Evolutionary conservation across 1,140 invertebrate species (phyloP), one percentile per base, ranked within the genome.

Genomic region (Nymphalis io): DNA sequence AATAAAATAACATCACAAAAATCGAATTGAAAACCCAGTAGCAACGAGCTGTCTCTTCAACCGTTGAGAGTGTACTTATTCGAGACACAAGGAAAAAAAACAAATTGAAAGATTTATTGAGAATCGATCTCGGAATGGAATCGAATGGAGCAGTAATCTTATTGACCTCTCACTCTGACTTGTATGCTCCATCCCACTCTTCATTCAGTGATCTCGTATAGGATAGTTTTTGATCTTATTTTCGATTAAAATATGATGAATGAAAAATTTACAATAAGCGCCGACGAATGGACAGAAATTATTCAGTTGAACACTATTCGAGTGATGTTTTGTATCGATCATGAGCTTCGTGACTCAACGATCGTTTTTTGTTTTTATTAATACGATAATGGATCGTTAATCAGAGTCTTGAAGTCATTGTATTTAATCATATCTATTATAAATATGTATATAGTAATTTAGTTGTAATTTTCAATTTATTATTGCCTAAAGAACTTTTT

Each of bases 221-320:
- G 18, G 48, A 53, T 53, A 68, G 70, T 68, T 76, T 79, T 79
- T 79, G 79, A 84, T 87, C 82, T 84, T 82, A 85, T 87, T 82
- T 83, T 78, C 75, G 80, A 84, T 86, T 83, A 82, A 79, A 81
- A 74, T 86, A 85, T 86, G 82, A 85, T 85, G 81, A 88, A 88
- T 88, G 81, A 80, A 82, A 80, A 73, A 76, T 76, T 78, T 70
- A 82, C 75, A 76, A 81, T 38, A 70, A 68, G 63, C 67, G 62
- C 67, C 67, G 76, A 79, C 58, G 51, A 69, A 77, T 66, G 8
- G 72, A 76, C 63, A 65, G 55, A 59, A 76, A 81, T 80, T 83
- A 78, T 73, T 80, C 70, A 72, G 72, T 78, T 76, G 63, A 77
- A 66, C 53, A 66, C 51, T n/a, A 55, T 27, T n/a, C 21, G 51